Evolutionary conservation across 2,888 invertebrate genomes (phyloP), one percentile per base, ranked within the genome.

Genomic region (Eristalinus aeneus): DNA sequence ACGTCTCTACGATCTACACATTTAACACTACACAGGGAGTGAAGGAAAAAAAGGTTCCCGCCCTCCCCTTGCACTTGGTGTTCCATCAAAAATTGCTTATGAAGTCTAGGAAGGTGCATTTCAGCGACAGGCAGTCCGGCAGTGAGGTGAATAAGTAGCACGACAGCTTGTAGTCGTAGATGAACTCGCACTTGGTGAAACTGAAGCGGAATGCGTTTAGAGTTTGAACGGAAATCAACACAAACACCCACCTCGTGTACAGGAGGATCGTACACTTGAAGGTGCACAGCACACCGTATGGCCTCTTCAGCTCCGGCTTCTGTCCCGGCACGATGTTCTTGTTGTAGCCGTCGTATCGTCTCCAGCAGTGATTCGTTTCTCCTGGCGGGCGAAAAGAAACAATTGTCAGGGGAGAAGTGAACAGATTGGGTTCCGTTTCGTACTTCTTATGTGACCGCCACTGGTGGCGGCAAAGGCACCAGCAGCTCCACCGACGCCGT

Each of bases 81-180:
- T 5, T 56, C 22, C 9, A n/a, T 63, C 78, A 82, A 74, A 86
- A 78, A 71, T 77, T 73, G 56, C 88, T 91, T 80, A 92, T 92
- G 89, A 90, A 92, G 79, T 91, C 90, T 87, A 91, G 87, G 81
- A 92, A 90, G 83, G 92, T 92, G 89, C 92, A 92, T 89, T 91
- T 91, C 77, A 92, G 90, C 67, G 89, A 89, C 87, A 92, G 91
- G 87, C 92, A 92, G 88, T 92, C 92, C 82, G 92, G 92, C 91
- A 92, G 92, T 91, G 92, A 92, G 76, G 92, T 92, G 88, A 92
- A 92, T 89, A 92, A 90, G 89, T 92, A 91, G 89, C 92, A 92
- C 88, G 92, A 92, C 86, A 92, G 88, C 89, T 92, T 92, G 87
- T 92, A 92, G 88, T 92, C 92, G 84, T 92, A 91, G 83, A 92